phyloP scores from a whole-genome alignment of 1,140 invertebrate genomes.

The Paraescarpia echinospica region DNA sequence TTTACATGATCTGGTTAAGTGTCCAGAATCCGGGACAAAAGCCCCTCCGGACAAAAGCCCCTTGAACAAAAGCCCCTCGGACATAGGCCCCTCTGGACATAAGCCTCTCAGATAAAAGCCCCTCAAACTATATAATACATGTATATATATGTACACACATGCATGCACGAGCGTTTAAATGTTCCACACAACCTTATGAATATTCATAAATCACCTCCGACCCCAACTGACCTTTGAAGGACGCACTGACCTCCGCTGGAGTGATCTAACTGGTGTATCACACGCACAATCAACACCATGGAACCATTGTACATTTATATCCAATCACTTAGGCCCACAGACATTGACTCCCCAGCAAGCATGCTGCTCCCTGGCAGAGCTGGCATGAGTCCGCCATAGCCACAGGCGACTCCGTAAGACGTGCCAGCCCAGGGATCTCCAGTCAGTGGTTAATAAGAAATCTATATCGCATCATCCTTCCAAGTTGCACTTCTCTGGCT shows the following conservation, averaged over 20 bases:
- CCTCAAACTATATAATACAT: too few relatives aligned
- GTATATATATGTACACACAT: too few relatives aligned
- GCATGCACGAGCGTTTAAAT: background rate
- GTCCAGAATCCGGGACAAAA: too few relatives aligned
- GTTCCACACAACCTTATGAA: too few relatives aligned
- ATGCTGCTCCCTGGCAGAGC: background rate
- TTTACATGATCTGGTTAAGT: background rate
- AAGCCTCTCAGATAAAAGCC: too few relatives aligned
- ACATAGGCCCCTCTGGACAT: too few relatives aligned
- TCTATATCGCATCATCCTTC: background rate
- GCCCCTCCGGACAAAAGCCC: too few relatives aligned
- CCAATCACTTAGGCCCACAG: background rate
- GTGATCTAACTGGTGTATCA: background rate
- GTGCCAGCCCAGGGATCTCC: background rate
- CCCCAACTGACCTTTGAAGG: background rate
- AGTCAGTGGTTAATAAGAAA: background rate
- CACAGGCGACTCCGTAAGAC: background rate
- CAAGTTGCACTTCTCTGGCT: background rate
- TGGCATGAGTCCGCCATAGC: background rate
- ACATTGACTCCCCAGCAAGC: background rate
- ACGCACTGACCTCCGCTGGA: background rate
- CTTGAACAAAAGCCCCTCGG: too few relatives aligned
- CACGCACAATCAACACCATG: background rate
- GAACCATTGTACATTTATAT: background rate
- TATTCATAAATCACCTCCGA: background rate